phyloP scores from a whole-genome alignment of 2,888 invertebrate genomes.

The Palloptera scutellata region DNA sequence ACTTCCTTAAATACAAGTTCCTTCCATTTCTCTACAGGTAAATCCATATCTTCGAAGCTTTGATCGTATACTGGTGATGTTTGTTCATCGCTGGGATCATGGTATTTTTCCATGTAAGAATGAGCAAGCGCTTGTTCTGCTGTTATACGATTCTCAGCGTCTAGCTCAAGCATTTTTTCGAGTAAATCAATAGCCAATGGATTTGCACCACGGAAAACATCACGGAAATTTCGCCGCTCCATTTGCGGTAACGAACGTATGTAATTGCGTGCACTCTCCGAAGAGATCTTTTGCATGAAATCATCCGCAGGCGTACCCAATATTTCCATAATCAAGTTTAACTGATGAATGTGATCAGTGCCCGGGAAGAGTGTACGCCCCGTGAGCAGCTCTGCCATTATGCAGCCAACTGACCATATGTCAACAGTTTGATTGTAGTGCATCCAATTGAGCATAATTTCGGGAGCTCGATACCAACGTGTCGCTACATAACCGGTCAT shows the following conservation, averaged over 20 bases:
- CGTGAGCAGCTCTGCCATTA: slow-evolving; percentile 96
- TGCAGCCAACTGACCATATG: slow-evolving; percentile 99
- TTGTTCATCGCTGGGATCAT: slow-evolving; percentile 96
- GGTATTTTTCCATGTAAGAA: slow-evolving; percentile 84
- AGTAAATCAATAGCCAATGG: slow-evolving; percentile 92
- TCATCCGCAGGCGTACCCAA: slow-evolving; percentile 93
- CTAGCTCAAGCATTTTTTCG: slow-evolving; percentile 94
- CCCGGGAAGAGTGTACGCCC: slow-evolving; percentile 95
- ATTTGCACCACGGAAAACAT: slow-evolving; percentile 93
- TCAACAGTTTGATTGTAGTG: slow-evolving; percentile 99
- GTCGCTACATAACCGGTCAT: slow-evolving; percentile 99
- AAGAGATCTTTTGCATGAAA: slow-evolving; percentile 95
- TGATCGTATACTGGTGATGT: slow-evolving; percentile 90
- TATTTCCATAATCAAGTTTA: slow-evolving; percentile 96
- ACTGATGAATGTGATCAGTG: slow-evolving; percentile 98
- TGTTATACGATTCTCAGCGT: slow-evolving; percentile 90
- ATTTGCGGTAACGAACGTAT: slow-evolving; percentile 88
- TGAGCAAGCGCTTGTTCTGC: slow-evolving; percentile 69
- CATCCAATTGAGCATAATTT: slow-evolving; percentile 99
- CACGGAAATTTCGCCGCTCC: slow-evolving; percentile 85
- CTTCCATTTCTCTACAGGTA: slow-evolving; percentile 94
- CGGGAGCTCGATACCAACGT: slow-evolving; percentile 97
- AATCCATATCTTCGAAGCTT: slow-evolving; percentile 94
- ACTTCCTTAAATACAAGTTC: slow-evolving; percentile 86
- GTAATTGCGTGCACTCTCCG: slow-evolving; percentile 95